These are phyloP conservation scores for Stratiomys singularior DNA, from an alignment of 2,888 invertebrate genomes.

Conservation along the genomic window DNA sequence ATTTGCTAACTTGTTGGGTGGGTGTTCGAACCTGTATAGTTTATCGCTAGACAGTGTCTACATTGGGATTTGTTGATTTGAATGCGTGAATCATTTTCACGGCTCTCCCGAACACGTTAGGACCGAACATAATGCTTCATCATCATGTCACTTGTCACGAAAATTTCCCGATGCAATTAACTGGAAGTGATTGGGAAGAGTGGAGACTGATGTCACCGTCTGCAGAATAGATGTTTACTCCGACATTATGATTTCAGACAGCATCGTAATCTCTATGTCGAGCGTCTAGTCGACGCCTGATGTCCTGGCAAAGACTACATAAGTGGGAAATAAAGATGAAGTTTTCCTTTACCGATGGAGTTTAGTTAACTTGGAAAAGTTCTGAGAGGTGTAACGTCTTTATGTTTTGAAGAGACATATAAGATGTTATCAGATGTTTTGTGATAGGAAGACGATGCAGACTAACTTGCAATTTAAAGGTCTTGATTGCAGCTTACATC, in stretches of 20 bases:
- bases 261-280: not conserved
- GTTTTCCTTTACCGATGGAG: not conserved
- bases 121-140: not conserved
- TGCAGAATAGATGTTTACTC: constrained; percentile 16
- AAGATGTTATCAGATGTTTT: too few species aligned
- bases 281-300: constrained; percentile 40
- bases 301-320: not conserved
- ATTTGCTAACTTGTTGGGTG: too few species aligned
- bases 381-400: not conserved
- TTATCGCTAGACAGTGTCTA: too few species aligned
- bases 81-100: constrained; percentile 24
- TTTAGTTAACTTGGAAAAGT: not conserved
- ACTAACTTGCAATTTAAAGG: too few species aligned
- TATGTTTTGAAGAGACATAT: too few species aligned
- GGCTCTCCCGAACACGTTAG: not conserved
- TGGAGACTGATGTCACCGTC: constrained; percentile 28
- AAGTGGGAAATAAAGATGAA: constrained; percentile 1
- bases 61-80: not conserved
- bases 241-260: constrained; percentile 16
- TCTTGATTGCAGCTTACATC: too few species aligned
- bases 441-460: too few species aligned
- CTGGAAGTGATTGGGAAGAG: not conserved
- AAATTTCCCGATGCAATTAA: constrained; percentile 15
- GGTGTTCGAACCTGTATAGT: too few species aligned
- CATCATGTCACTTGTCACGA: constrained; percentile 10